Base-by-base conservation (phyloP, 2,113 vertebrate species). In the Hiodon alosoides region DNA sequence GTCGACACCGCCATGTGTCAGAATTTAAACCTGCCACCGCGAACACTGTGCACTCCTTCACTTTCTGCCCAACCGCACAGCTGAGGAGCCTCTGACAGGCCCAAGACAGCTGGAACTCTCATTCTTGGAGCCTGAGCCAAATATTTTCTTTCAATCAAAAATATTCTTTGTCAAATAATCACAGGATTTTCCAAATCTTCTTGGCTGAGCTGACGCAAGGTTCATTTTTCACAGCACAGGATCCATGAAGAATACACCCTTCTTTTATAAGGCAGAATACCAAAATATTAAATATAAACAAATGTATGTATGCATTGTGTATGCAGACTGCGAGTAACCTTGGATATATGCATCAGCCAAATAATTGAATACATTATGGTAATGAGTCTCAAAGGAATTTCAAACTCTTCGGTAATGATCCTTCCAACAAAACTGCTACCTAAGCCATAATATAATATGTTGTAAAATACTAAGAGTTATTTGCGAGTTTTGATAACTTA, bases 21-120 rank as follows among this genome's bases (percentile, higher is more conserved):
- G 83, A 86, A 83, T 82, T 83, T 84, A 85, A 87, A 84, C 80
- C 86, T 86, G 86, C 82, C 79, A 80, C 51, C 11, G 85, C 83
- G 83, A 82, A 86, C 79, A 76, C 81, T 74, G 71, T 69, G 78
- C 77, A 83, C 81, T 80, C 75, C 77, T 83, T 79, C 74, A 67
- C 68, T 47, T 68, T 61, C 71, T n/a, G 65, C 48, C 70, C 47
- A 51, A 17, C 51, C 62, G 13, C 10, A 57, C 69, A 66, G 16
- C 3, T 4, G 60, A 71, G 52, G 54, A 71, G 65, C 53, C 68
- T 31, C 14, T 61, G 46, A 60, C 71, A 17, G 47, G 62, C 11
- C 53, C 11, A 5, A 50, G 10, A 14, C 8, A 61, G 59, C 51
- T 54, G 50, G 50, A 54, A 62, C 51, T 51, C 62, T 62, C 48